phyloP scores from a whole-genome alignment of 1,140 invertebrate species.

The Stenopsyche tienmushanensis region DNA sequence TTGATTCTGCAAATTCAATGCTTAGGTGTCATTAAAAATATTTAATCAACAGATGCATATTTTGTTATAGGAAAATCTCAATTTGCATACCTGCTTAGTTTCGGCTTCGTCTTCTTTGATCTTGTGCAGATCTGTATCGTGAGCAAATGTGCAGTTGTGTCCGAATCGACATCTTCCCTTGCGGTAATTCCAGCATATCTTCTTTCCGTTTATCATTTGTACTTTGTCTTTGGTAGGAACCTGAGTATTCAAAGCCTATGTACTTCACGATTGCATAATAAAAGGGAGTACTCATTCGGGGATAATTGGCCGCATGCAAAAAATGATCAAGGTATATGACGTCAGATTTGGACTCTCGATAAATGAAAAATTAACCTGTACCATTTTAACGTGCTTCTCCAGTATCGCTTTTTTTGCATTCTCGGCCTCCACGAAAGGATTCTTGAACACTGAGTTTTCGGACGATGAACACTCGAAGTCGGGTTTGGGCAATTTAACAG shows the following conservation, averaged over 20 bases:
- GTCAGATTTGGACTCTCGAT: too few species aligned
- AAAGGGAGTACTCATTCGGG: constrained; percentile 25
- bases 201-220: constrained; percentile 80
- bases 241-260: constrained; percentile 57
- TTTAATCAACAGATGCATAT: constrained; percentile 39
- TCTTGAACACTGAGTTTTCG: constrained; percentile 72
- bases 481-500: constrained; percentile 52
- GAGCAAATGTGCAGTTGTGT: constrained; percentile 89
- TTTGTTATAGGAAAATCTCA: too few species aligned
- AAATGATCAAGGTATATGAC: too few species aligned
- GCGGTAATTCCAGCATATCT: constrained; percentile 91
- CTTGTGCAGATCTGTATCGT: constrained; percentile 80
- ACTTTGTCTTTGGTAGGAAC: constrained; percentile 68
- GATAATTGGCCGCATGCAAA: neutral
- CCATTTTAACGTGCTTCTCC: constrained; percentile 94
- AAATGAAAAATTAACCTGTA: constrained; percentile 46
- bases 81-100: constrained; percentile 54
- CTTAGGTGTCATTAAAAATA: neutral
- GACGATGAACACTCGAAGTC: constrained; percentile 45
- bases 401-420: constrained; percentile 81
- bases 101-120: constrained; percentile 58
- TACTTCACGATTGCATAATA: constrained; percentile 55
- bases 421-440: constrained; percentile 89
- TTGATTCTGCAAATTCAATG: too few species aligned
- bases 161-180: constrained; percentile 89